Evolutionary conservation across 1,140 invertebrate species (phyloP), one percentile per base, ranked within the genome.

Genomic region (Drosophila fuyamai): DNA sequence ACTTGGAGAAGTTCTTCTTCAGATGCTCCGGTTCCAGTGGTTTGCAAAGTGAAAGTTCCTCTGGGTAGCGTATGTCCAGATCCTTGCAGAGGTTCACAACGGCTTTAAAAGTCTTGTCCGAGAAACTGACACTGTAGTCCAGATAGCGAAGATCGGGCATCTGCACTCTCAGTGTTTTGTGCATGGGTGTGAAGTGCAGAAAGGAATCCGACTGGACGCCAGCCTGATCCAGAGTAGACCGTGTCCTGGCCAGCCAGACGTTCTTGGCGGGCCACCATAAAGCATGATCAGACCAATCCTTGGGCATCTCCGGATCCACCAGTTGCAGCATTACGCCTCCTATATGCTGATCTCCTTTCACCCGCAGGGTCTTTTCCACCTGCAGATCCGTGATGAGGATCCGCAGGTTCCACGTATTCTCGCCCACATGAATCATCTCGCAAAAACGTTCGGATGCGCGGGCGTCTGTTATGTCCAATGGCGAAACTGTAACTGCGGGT

Each of bases 231-330:
- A 99, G 93, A 0, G 99, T 99, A 61, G 97, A 98, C 58, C 98
- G 94, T 4, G 99, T 99, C 72, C 98, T 94, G 7, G 96, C 96
- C 41, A 99, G 94, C 99, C 99, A 99, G 76, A 95, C 95, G 93
- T 99, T 99, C 77, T 96, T 95, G 2, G 96, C 95, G 0, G 98
- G 98, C 99, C 99, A 99, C 98, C 99, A 99, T 0, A 99, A 94
- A 0, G 97, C 98, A 94, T 99, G 98, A 93, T 99, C 99, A 27
- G 98, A 99, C 98, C 98, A 99, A 93, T 99, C 98, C 93, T 98
- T 96, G 2, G 96, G 95, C 83, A 98, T 96, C 93, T 97, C 97
- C 97, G 98, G 97, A 93, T 99, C 98, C 53, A 99, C 99, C 53
- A 99, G 95, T 92, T 97, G 96, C 58, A 99, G 95, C 98, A 99